Evolutionary conservation across 2,113 vertebrate species (phyloP).

Genomic region (Galemys pyrenaicus): DNA sequence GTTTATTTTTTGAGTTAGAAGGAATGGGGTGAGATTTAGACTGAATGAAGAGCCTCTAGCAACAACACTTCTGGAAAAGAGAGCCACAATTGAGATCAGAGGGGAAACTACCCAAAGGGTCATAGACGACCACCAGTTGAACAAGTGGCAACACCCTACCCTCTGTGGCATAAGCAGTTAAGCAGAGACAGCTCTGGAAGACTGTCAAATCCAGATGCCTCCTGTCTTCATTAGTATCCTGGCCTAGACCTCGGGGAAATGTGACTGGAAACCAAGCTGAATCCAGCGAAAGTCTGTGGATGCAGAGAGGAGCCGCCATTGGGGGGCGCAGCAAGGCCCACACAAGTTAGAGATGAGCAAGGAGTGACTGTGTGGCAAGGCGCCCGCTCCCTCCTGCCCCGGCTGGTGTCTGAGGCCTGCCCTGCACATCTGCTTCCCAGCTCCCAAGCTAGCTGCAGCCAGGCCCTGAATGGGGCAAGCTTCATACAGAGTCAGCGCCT

Average conservation of each 20-base stretch:
- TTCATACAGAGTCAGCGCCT: not conserved
- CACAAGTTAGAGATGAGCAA: rapidly evolving
- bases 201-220: not conserved
- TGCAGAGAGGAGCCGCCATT: not conserved
- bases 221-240: not conserved
- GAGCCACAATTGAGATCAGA: not conserved
- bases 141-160: not conserved
- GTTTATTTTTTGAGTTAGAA: not conserved
- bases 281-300: not conserved
- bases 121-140: not conserved
- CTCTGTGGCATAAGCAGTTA: not conserved
- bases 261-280: no score
- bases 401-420: not conserved
- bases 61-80: not conserved
- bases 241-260: not conserved
- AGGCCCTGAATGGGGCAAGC: not conserved
- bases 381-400: not conserved
- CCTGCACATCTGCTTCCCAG: no score
- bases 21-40: not conserved
- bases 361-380: not conserved
- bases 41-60: not conserved
- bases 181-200: not conserved
- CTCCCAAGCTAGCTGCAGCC: not conserved
- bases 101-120: not conserved
- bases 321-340: not conserved